Evolutionary conservation across 2,113 vertebrate species (phyloP).

Genomic region (Pterocles burchelli): DNA sequence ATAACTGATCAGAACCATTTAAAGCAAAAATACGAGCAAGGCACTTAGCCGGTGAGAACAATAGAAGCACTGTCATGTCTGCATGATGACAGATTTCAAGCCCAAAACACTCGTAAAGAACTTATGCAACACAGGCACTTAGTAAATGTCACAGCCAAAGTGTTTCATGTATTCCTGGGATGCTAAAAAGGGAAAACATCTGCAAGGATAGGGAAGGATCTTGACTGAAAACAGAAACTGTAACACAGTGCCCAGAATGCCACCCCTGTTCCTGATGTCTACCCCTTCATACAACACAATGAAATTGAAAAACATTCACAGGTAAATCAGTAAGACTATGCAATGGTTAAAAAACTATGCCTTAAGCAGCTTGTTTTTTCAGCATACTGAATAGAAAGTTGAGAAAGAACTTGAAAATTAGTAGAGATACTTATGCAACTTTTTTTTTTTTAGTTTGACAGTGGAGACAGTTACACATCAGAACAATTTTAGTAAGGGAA

Average conservation of each 20-base stretch:
- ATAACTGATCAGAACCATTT: not conserved
- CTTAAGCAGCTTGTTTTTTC: not conserved
- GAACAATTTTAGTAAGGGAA: not conserved
- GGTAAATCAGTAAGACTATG: not conserved
- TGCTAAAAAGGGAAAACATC: conserved; percentile 19
- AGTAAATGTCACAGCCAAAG: conserved; percentile 4
- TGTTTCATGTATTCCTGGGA: not conserved
- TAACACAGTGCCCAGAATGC: not conserved
- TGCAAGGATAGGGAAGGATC: not conserved
- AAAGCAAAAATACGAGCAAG: not conserved
- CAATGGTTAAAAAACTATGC: not conserved
- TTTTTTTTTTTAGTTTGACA: not conserved
- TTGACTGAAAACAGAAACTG: not conserved
- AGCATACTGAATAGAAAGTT: not conserved
- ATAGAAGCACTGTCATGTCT: conserved; percentile 13
- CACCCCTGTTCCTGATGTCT: not conserved
- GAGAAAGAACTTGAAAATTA: not conserved
- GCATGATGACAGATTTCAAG: not conserved
- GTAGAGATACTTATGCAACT: not conserved
- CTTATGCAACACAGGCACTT: not conserved
- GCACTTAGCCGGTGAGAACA: conserved; percentile 19
- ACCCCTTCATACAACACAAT: not conserved
- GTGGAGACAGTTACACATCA: not conserved
- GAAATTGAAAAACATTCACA: not conserved
- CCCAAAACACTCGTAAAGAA: not conserved